Evolutionary conservation across 2,888 invertebrate genomes (phyloP), one percentile per base, ranked within the genome.

Genomic region (Pseudococcus viburni): DNA sequence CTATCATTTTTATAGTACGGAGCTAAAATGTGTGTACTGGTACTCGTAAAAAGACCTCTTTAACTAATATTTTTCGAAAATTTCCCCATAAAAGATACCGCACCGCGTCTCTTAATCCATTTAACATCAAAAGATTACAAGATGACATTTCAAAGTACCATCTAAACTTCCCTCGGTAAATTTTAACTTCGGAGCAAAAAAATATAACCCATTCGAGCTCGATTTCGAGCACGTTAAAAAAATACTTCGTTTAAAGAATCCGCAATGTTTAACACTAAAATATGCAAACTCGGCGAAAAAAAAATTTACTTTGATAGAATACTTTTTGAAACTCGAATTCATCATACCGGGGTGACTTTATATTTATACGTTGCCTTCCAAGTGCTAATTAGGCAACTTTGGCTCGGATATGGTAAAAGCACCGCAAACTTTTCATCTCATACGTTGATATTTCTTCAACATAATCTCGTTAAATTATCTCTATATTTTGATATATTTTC

Each of bases 111-210:
- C 39, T 73, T 73, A 73, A 73, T 73, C 73, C 33, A 73, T 73
- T 73, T 3, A 73, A 73, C 73, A 73, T 73, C 73, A 73, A 73
- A 73, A 73, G 73, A 73, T 73, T 73, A 73, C 17, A 73, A n/a
- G n/a, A 73, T 33, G 73, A 73, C 33, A 33, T 73, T 33, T 33
- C 73, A 33, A 73, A 73, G 73, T 17, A 19, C 19, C 59, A 59
- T 7, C 0, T 19, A 59, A 59, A 59, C 59, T 19, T 59, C 19
- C 19, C n/a, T 19, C n/a, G 17, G 15, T 51, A 59, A 59, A 59
- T 55, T 55, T 0, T 12, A 55, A 4, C 17, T 17, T 15, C 11
- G 12, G 17, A 12, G 17, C 1, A 19, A 59, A 59, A 59, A 59
- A 59, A 59, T 2, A 11, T 59, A 59, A 59, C 55, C n/a, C 55